phyloP scores from a whole-genome alignment of 2,888 invertebrate species.

The Drosophila flavopinicola region DNA sequence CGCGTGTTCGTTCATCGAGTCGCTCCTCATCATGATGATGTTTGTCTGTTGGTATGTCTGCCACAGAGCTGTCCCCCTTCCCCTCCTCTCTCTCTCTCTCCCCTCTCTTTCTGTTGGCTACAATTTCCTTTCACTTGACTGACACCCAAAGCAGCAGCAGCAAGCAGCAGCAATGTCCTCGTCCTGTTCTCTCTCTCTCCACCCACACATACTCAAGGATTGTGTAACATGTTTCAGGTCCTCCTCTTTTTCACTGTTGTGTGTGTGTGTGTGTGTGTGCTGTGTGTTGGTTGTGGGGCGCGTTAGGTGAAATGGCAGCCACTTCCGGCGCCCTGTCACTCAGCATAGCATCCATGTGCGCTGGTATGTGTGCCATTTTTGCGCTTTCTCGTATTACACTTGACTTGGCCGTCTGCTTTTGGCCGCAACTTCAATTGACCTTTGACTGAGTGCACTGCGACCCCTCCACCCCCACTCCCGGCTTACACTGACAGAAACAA shows the following conservation, averaged over 20 bases:
- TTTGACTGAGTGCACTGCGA: conserved; percentile 71
- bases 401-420: conserved; percentile 58
- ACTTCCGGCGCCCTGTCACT: conserved; percentile 73
- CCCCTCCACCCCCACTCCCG: no score
- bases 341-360: conserved; percentile 15
- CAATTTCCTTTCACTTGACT: conserved; percentile 80
- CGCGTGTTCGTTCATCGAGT: conserved; percentile 19
- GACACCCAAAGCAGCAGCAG: conserved; percentile 66
- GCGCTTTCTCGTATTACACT: conserved; percentile 73
- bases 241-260: conserved; percentile 31
- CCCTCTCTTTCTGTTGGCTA: conserved; percentile 37
- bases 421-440: conserved; percentile 76
- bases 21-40: conserved; percentile 59
- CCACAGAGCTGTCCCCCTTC: conserved; percentile 22
- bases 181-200: conserved; percentile 19
- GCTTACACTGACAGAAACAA: no score
- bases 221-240: conserved; percentile 74
- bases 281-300: conserved; percentile 18
- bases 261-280: conserved; percentile 14
- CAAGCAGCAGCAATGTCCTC: conserved; percentile 55
- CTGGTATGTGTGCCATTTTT: conserved; percentile 60
- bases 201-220: conserved; percentile 62
- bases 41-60: conserved; percentile 75
- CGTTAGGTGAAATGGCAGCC: conserved; percentile 57
- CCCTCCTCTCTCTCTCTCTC: background rate